Percentiles rank a stretch among this genome's conserved stretches.
Conservation (phyloP, 2,113 vertebrate genomes). For the Scolopax mira region DNA sequence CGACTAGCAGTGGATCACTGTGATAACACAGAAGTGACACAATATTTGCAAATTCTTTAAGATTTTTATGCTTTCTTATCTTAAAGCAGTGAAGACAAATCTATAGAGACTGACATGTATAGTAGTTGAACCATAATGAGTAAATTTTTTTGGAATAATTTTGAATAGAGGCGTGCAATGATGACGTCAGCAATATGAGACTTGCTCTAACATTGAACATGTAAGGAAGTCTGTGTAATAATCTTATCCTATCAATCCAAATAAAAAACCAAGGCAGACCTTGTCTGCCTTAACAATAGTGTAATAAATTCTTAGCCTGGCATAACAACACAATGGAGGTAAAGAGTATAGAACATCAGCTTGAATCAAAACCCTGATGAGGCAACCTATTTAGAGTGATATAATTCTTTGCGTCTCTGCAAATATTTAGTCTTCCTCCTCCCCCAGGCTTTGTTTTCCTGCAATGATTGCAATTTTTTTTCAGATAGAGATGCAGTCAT, state of each 20-base stretch:
- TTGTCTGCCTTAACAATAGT: neutral
- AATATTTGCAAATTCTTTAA: neutral
- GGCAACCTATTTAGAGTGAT: neutral
- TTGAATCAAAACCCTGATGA: neutral
- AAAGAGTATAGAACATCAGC: neutral
- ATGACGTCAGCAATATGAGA: neutral
- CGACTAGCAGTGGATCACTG: neutral
- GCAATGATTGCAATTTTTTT: neutral
- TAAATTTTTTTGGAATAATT: neutral
- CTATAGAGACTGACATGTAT: neutral
- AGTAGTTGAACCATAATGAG: neutral
- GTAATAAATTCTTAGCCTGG: neutral
- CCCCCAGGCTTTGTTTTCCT: neutral
- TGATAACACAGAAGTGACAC: neutral
- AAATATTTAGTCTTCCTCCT: neutral
- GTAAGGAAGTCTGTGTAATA: neutral
- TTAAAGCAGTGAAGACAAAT: neutral
- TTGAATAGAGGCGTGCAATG: neutral
- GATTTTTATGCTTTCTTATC: neutral
- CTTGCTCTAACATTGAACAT: neutral
- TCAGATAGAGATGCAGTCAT: neutral
- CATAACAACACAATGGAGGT: neutral
- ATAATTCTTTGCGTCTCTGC: neutral
- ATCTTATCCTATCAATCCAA: neutral
- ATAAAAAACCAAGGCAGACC: too few relatives aligned